Evolutionary conservation across 2,113 vertebrate species (phyloP).

Genomic region (Epinephelus lanceolatus): DNA sequence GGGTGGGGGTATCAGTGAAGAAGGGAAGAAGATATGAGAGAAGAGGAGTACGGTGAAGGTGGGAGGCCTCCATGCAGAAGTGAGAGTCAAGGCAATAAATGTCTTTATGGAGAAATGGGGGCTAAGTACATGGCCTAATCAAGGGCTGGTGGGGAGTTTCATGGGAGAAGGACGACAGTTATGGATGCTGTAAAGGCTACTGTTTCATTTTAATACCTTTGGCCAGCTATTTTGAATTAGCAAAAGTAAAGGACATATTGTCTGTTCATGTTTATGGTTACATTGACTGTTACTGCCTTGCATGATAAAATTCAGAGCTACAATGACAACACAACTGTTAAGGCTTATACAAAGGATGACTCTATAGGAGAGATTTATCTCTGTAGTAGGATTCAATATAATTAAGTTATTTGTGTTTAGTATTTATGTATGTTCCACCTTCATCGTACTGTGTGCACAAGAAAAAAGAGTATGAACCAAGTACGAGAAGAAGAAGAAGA

Average conservation of each 20-base stretch:
- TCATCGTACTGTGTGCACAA: constrained; percentile 27
- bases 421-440: constrained; percentile 15
- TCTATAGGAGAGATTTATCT: not conserved
- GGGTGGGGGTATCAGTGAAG: constrained; percentile 38
- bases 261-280: constrained; percentile 1
- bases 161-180: constrained; percentile 56
- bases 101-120: constrained; percentile 70
- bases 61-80: constrained; percentile 61
- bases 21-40: constrained; percentile 42
- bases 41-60: constrained; percentile 42
- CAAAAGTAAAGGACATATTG: constrained; percentile 2
- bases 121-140: constrained; percentile 57
- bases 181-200: constrained; percentile 69
- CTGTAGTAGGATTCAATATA: not conserved
- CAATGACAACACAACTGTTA: not conserved
- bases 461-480: constrained; percentile 10
- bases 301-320: constrained; percentile 1
- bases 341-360: not conserved
- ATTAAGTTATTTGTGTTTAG: not conserved
- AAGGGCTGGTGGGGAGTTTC: constrained; percentile 53
- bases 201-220: constrained; percentile 55
- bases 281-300: not conserved
- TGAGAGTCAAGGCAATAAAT: constrained; percentile 71
- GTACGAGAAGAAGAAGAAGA: not conserved
- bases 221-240: constrained; percentile 5